Evolutionary conservation across 2,888 invertebrate genomes (phyloP).

Genomic region (Ganaspis brasiliensis): DNA sequence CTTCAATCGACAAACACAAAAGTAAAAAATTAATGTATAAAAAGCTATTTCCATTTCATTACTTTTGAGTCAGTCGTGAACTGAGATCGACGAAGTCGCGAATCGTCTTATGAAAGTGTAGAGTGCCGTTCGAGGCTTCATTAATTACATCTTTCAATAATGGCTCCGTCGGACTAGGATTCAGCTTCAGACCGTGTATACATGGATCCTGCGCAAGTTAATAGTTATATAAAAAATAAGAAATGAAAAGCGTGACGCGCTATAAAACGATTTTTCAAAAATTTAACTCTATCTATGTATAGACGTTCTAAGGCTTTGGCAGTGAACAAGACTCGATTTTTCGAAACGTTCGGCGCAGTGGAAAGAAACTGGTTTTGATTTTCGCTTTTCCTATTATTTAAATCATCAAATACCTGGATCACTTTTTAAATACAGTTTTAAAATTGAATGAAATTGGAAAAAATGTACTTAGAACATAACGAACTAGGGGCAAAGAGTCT

Average conservation of each 20-base stretch:
- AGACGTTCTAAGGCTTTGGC: conserved; percentile 81
- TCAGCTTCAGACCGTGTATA: conserved; percentile 78
- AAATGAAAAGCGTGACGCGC: conserved; percentile 16
- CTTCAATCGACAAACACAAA: conserved; percentile 25
- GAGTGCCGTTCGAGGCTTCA: conserved; percentile 63
- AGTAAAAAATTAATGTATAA: conserved; percentile 44
- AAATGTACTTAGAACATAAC: background rate
- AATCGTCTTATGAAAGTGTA: conserved; percentile 59
- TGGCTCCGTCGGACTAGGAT: conserved; percentile 77
- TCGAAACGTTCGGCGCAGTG: conserved; percentile 64
- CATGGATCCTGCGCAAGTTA: conserved; percentile 65
- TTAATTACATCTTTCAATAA: conserved; percentile 61
- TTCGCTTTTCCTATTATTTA: conserved; percentile 1
- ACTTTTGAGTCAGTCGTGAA: conserved; percentile 49
- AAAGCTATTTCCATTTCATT: conserved; percentile 37
- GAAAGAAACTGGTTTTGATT: conserved; percentile 42
- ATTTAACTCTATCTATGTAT: conserved; percentile 74
- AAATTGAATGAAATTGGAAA: background rate
- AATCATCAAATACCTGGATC: background rate
- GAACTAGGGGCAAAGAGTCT: conserved; percentile 5
- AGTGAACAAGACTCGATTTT: conserved; percentile 78
- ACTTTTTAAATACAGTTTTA: background rate
- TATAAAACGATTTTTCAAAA: conserved; percentile 49
- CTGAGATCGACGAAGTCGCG: conserved; percentile 62
- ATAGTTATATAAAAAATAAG: conserved; percentile 41